phyloP scores from a whole-genome alignment of 2,888 invertebrate species.

The Branchipolynoe longqiensis region DNA sequence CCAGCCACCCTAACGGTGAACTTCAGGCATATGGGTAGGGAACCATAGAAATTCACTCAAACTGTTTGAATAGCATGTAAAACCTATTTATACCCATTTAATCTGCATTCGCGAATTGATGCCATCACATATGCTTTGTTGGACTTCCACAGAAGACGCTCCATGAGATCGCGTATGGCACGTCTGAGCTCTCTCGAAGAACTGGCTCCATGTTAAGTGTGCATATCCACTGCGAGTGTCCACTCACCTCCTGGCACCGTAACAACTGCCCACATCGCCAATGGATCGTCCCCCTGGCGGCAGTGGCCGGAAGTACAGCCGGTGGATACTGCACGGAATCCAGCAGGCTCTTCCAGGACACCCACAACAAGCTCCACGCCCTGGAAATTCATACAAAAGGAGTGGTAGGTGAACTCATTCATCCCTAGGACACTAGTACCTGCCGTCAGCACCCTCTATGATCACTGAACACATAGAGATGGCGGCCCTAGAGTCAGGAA shows the following conservation, averaged over 20 bases:
- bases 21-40: too few relatives aligned
- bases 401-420: constrained; percentile 9
- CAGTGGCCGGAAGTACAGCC: too few relatives aligned
- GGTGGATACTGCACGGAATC: constrained; percentile 7
- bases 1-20: too few relatives aligned
- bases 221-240: constrained; percentile 22
- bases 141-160: not conserved
- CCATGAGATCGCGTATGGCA: not conserved
- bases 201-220: not conserved
- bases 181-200: not conserved
- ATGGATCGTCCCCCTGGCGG: constrained; percentile 3
- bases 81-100: not conserved
- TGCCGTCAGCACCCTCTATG: too few relatives aligned
- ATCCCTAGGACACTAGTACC: too few relatives aligned
- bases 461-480: too few relatives aligned
- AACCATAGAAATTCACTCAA: not conserved
- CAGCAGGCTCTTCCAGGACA: not conserved
- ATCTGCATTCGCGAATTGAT: not conserved
- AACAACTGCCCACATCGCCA: not conserved
- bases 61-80: not conserved
- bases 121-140: not conserved
- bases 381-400: not conserved
- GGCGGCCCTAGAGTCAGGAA: too few relatives aligned
- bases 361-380: not conserved
- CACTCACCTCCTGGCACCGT: not conserved